phyloP scores from a whole-genome alignment of 2,797 vertebrate species.

The Muscicapa striata region DNA sequence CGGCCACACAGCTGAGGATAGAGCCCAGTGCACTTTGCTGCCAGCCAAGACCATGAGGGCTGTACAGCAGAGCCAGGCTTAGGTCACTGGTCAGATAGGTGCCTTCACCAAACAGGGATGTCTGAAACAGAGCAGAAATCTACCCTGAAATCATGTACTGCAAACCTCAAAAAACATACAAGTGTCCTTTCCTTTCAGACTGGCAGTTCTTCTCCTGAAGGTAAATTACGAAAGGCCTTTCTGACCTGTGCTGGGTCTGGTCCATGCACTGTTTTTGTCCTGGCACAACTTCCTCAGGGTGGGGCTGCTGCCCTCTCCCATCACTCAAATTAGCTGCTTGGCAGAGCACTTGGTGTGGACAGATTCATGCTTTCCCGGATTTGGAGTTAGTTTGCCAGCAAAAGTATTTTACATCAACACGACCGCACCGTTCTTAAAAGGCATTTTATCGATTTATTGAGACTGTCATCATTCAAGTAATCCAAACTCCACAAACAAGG shows the following conservation, averaged over 20 bases:
- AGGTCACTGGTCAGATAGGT: slow-evolving; percentile 98
- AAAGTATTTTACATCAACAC: slow-evolving; percentile 38
- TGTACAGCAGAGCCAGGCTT: slow-evolving; percentile 96
- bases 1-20: slow-evolving; percentile 91
- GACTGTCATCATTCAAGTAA: not conserved
- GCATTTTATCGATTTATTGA: not conserved
- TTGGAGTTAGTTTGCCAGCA: slow-evolving; percentile 7
- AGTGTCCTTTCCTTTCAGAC: not conserved
- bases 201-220: not conserved
- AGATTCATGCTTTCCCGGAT: slow-evolving; percentile 58
- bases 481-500: not conserved
- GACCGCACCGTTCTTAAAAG: not conserved
- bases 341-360: slow-evolving; percentile 16
- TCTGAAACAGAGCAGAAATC: slow-evolving; percentile 77
- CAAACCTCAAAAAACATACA: not conserved
- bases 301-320: slow-evolving; percentile 34
- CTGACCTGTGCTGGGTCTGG: not conserved
- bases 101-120: slow-evolving; percentile 95
- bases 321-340: slow-evolving; percentile 34
- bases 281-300: slow-evolving; percentile 1
- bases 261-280: slow-evolving; percentile 11
- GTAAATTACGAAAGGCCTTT: not conserved
- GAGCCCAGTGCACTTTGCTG: slow-evolving; percentile 86
- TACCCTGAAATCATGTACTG: not conserved
- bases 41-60: slow-evolving; percentile 92